Percentiles rank a stretch among this genome's conserved stretches.
Evolutionary conservation across 2,888 invertebrate genomes (phyloP).

Genomic region (Campaea margaritaria): DNA sequence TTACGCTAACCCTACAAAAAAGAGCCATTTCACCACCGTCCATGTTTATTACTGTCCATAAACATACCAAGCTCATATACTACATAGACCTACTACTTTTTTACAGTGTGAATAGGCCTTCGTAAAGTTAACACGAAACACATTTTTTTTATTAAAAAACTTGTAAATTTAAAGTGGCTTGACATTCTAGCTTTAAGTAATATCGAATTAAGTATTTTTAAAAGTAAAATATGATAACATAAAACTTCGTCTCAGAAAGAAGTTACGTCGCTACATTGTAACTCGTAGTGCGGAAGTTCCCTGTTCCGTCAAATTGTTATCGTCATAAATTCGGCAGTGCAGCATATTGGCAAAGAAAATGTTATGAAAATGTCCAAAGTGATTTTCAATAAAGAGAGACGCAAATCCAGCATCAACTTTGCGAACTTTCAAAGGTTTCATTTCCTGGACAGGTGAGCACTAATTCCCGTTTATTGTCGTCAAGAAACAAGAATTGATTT

Average conservation of each 20-base stretch:
- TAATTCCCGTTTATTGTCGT: background rate
- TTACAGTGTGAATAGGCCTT: slow-evolving; percentile 21
- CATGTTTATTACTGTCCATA: slow-evolving; percentile 16
- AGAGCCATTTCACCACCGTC: background rate
- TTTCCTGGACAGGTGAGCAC: slow-evolving; percentile 66
- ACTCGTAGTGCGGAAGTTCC: too few relatives aligned
- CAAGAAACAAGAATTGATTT: too few relatives aligned
- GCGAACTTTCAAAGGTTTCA: slow-evolving; percentile 68
- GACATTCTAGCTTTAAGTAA: too few relatives aligned
- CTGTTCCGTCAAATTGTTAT: background rate
- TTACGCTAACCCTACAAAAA: slow-evolving; percentile 26
- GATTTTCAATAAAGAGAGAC: slow-evolving; percentile 51
- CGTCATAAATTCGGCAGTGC: background rate
- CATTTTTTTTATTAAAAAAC: too few relatives aligned
- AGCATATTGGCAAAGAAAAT: background rate
- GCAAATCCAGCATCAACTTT: slow-evolving; percentile 72
- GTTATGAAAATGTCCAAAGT: slow-evolving; percentile 49
- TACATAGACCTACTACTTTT: background rate
- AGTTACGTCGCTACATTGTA: too few relatives aligned
- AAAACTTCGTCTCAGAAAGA: too few relatives aligned
- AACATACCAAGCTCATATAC: background rate
- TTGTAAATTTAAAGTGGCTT: too few relatives aligned
- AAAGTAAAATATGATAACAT: too few relatives aligned
- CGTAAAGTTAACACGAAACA: slow-evolving; percentile 3
- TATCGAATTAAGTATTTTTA: too few relatives aligned